Conservation (phyloP, 2,888 invertebrate species). For the Cynaeus angustus region DNA sequence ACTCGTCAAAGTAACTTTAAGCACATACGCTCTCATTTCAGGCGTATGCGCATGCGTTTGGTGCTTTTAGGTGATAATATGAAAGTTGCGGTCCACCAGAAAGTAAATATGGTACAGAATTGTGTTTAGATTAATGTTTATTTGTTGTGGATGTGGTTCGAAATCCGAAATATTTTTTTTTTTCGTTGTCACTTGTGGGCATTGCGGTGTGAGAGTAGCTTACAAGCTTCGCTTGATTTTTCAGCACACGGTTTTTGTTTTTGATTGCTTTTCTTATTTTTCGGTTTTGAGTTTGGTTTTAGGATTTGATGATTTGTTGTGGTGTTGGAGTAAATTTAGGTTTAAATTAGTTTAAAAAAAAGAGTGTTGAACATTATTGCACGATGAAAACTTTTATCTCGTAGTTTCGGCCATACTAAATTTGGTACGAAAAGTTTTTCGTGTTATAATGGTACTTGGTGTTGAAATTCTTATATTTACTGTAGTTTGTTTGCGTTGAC, state of each 20-base stretch:
- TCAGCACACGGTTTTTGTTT: slow-evolving; percentile 8
- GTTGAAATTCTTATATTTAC: slow-evolving; percentile 66
- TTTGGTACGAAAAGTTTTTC: slow-evolving; percentile 50
- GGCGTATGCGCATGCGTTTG: slow-evolving; percentile 42
- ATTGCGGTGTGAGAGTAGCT: slow-evolving; percentile 40
- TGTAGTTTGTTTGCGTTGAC: slow-evolving; percentile 70
- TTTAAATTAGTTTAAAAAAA: slow-evolving; percentile 45
- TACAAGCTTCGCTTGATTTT: slow-evolving; percentile 42
- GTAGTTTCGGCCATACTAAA: slow-evolving; percentile 45
- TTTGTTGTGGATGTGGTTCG: slow-evolving; percentile 36
- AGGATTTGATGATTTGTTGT: slow-evolving; percentile 48
- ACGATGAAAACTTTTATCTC: slow-evolving; percentile 58
- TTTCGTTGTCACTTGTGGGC: slow-evolving; percentile 42
- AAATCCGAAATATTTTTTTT: slow-evolving; percentile 41
- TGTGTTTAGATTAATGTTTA: slow-evolving; percentile 33
- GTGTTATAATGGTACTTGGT: slow-evolving; percentile 62
- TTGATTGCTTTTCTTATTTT: slow-evolving; percentile 28
- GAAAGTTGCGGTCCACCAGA: slow-evolving; percentile 31
- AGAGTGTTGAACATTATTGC: slow-evolving; percentile 56
- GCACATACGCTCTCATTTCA: slow-evolving; percentile 38
- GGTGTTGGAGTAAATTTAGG: slow-evolving; percentile 50
- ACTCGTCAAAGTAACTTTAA: slow-evolving; percentile 37
- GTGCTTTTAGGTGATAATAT: slow-evolving; percentile 38
- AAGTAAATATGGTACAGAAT: slow-evolving; percentile 38
- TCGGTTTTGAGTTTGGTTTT: slow-evolving; percentile 45